Base-by-base conservation (phyloP, 2,797 vertebrate species). In the Phrynocephalus forsythii region DNA sequence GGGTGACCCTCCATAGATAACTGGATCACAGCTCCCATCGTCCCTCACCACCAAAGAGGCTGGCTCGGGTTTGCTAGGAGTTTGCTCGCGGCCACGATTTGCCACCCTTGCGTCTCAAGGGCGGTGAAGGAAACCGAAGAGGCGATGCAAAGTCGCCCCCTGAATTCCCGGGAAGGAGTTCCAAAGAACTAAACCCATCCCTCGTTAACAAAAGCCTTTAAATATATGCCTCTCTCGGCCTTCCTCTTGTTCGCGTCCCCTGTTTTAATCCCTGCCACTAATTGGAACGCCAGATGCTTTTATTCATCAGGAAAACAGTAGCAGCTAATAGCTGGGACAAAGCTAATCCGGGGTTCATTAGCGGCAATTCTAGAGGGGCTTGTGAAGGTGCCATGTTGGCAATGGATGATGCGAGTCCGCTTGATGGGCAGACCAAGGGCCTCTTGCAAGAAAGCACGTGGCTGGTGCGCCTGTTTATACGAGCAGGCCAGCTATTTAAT, bases 271-370 rank as follows among this genome's bases (percentile, higher is more conserved):
- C 52, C 76, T 73, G 13, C 0, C 0, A 22, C n/a, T 44, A 20
- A 66, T 86, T 79, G 48, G 24, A 52, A 66, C 6, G 6, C 83
- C 84, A 83, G 75, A 56, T 83, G 84, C 44, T 73, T 56, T 73
- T 18, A 44, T 75, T 75, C 68, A 79, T 11, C 50, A 66, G 82
- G 87, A 67, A 28, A 66, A 80, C 77, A 76, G 82, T 26, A 0
- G 38, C 30, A 13, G n/a, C 56, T 67, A 79, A 48, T 68, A 50
- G 30, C 24, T 8, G 10, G 44, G 38, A 83, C 38, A 24, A 56
- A 83, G 7, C n/a, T 1, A 2, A n/a, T 26, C 3, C 87, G 2
- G 0, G 15, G 1, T 68, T 90, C 78, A 69, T 69, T 81, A 76
- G 83, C 1, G 24, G 77, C 77, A 5, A 79, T 80, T 80, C 87